Base-by-base conservation (phyloP, 2,113 vertebrate genomes). In the Channa maculata region DNA sequence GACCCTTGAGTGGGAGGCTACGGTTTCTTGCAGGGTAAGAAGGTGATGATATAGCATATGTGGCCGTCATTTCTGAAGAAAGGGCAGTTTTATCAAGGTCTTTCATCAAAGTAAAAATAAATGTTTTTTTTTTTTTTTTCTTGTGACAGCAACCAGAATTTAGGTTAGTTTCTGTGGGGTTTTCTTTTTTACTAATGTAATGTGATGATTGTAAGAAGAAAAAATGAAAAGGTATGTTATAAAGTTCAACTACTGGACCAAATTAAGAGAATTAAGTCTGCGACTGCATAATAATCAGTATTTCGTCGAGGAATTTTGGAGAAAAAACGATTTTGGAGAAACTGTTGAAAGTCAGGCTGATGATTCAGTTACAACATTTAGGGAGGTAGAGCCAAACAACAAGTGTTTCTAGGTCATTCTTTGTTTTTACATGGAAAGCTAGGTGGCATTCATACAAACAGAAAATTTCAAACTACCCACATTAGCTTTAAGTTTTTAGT, bases 61-160 rank as follows among this genome's bases (percentile, higher is more conserved):
- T 88, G 86, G 68, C 74, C 83, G 86, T 80, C 8, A 45, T 87
- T 91, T 92, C 45, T 60, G 75, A 55, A 68, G 76, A 84, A 72
- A 49, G 67, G 86, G 86, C 87, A 88, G 86, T 74, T 90, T 86
- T 84, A 80, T 81, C 68, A 92, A 91, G 88, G 92, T 93, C 69
- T 87, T 94, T 92, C 91, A 94, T 92, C 91, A 93, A 94, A 92
- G 92, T 93, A 59, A 81, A 71, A 79, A 78, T 24, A 80, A 65
- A 55, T 38, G n/a, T 85, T 88, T 86, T 46, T 79, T 24, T 24
- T 24, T 24, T 1, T 24, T 24, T 24, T 24, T 24, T 24, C 1
- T 80, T 79, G 72, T 78, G 68, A 85, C 71, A 77, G 70, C 72
- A 79, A 80, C 67, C 51, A 14, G 71, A 74, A 75, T 63, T 15